Base-by-base conservation (phyloP, 2,888 invertebrate genomes). In the Tipula lateralis region DNA sequence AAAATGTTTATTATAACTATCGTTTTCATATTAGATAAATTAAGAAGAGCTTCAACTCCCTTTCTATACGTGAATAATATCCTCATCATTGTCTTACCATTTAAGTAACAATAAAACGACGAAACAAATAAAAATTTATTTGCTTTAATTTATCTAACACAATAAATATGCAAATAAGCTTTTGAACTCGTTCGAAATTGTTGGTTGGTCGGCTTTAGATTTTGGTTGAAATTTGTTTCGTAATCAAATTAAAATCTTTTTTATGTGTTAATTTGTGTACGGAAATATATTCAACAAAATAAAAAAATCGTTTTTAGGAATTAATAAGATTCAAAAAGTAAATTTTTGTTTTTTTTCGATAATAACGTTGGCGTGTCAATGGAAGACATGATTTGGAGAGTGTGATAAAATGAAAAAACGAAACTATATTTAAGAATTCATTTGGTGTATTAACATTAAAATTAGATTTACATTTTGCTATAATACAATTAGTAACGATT, bases 261-360 rank as follows among this genome's bases (percentile, higher is more conserved):
- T 66, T 66, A 66, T 66, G 66, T 66, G 66, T 66, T 66, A 66
- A 66, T 66, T 44, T 66, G 66, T 66, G 66, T 66, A 24, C 66
- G 66, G 66, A 66, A 66, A 66, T 66, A 66, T 66, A 66, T 66
- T 66, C 24, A 3, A 66, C 7, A 66, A 66, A 24, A 12, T 24
- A 24, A 66, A 19, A 44, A 44, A 44, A n/a, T 44, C n/a, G 13
- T 36, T 50, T 66, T 24, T 66, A 66, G 66, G 13, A 24, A 66
- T 24, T 24, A 66, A 44, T 13, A n/a, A n/a, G 16, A 44, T n/a
- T n/a, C n/a, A n/a, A n/a, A n/a, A 44, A 44, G 4, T 39, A 13
- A 39, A 39, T 16, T 24, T 66, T 24, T 24, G 12, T 24, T 24
- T 44, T 66, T 66, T 16, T 24, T 66, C 24, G 24, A 7, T 66